phyloP scores from a whole-genome alignment of 2,888 invertebrate genomes.

The Agonopterix subpropinquella region DNA sequence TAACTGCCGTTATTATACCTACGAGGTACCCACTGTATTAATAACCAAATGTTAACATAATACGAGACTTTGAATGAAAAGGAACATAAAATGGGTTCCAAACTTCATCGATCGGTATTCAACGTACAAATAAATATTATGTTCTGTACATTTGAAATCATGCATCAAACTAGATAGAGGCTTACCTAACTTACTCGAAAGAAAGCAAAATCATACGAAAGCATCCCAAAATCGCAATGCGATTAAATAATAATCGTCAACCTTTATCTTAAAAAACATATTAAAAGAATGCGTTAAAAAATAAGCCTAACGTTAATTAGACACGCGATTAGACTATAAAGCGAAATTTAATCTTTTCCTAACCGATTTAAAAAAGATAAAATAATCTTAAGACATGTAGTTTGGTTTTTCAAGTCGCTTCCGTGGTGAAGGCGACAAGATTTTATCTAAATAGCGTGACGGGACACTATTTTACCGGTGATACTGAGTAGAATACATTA shows the following conservation, averaged over 20 bases:
- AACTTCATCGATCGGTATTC: no score
- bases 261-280: constrained; percentile 19
- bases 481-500: constrained; percentile 2
- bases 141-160: no score
- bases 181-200: neutral
- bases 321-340: constrained; percentile 55
- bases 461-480: constrained; percentile 12
- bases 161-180: neutral
- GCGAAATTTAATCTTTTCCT: constrained; percentile 38
- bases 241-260: constrained; percentile 2
- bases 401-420: constrained; percentile 14
- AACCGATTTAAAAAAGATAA: constrained; percentile 15
- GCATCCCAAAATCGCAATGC: no score
- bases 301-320: constrained; percentile 25
- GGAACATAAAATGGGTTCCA: no score
- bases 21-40: no score
- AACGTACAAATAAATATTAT: no score
- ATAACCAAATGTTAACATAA: no score
- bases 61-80: no score
- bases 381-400: neutral
- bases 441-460: constrained; percentile 36
- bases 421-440: constrained; percentile 24
- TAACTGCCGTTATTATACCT: no score
- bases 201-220: no score
- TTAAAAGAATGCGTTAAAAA: constrained; percentile 25